Conservation (phyloP, 2,113 vertebrate species). For the Acanthisitta chloris region DNA sequence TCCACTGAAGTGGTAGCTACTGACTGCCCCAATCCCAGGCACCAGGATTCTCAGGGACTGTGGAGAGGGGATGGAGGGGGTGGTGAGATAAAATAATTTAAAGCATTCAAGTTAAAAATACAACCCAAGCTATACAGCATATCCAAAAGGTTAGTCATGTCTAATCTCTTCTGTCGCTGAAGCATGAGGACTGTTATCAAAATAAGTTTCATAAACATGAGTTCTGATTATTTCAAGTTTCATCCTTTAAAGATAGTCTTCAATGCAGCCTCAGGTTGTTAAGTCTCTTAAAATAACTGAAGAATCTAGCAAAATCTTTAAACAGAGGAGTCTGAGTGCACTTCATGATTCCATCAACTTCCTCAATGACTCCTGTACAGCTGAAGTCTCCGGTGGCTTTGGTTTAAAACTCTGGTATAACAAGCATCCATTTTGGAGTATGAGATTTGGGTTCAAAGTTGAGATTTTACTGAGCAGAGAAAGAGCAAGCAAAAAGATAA, state of each 20-base stretch:
- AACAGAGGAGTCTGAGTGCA: neutral
- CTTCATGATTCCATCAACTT: neutral
- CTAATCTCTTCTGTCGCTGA: neutral
- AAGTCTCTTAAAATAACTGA: neutral
- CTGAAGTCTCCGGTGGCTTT: neutral
- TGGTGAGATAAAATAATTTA: too few species aligned
- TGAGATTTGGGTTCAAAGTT: neutral
- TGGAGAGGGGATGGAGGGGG: too few species aligned
- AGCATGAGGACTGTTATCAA: neutral
- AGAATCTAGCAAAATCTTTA: neutral
- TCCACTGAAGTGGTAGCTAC: conserved; percentile 37
- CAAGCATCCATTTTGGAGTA: neutral
- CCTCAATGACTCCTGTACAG: neutral
- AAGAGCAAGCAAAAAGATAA: neutral
- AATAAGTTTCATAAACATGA: neutral
- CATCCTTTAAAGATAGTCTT: neutral
- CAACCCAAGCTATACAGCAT: neutral
- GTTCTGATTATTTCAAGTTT: neutral
- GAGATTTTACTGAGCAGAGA: neutral
- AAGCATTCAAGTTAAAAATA: neutral
- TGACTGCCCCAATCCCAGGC: neutral
- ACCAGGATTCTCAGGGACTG: neutral
- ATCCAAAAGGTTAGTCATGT: neutral
- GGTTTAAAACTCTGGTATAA: neutral
- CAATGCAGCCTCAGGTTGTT: neutral